Evolutionary conservation across 1,140 invertebrate species (phyloP).

Genomic region (Camponotus floridanus): DNA sequence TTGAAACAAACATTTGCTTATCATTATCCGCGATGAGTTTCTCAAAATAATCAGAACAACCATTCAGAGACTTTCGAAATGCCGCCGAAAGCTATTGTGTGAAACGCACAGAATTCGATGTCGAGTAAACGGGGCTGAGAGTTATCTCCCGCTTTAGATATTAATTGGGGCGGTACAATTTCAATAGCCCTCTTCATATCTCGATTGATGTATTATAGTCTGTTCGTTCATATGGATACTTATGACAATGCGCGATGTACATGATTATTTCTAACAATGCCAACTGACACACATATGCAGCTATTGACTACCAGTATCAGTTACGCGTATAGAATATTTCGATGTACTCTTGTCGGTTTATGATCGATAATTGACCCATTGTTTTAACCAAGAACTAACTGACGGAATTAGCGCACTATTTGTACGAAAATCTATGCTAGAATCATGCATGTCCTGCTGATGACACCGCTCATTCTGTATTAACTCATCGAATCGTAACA

Average conservation of each 20-base stretch:
- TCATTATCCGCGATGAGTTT: conserved; percentile 56
- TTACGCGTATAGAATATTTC: conserved; percentile 55
- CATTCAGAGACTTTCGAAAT: conserved; percentile 24
- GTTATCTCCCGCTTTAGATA: conserved; percentile 33
- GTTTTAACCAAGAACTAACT: conserved; percentile 71
- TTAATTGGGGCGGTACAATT: conserved; percentile 70
- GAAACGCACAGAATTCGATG: conserved; percentile 39
- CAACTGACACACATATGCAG: neutral
- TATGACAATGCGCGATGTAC: conserved; percentile 60
- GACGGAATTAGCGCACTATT: conserved; percentile 69
- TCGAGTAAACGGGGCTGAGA: neutral
- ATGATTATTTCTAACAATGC: conserved; percentile 48
- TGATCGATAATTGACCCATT: conserved; percentile 72
- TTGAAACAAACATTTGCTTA: conserved; percentile 50
- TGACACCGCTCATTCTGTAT: neutral
- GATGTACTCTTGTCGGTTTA: neutral
- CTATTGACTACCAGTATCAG: conserved; percentile 15
- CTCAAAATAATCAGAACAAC: conserved; percentile 43
- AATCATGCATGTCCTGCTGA: conserved; percentile 19
- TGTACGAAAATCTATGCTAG: conserved; percentile 57
- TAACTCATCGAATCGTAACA: neutral
- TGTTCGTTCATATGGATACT: conserved; percentile 47
- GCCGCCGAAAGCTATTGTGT: neutral
- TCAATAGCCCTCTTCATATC: conserved; percentile 46
- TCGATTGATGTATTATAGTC: conserved; percentile 33